Evolutionary conservation across 2,888 invertebrate genomes (phyloP).

Genomic region (Cylindroiulus punctatus): DNA sequence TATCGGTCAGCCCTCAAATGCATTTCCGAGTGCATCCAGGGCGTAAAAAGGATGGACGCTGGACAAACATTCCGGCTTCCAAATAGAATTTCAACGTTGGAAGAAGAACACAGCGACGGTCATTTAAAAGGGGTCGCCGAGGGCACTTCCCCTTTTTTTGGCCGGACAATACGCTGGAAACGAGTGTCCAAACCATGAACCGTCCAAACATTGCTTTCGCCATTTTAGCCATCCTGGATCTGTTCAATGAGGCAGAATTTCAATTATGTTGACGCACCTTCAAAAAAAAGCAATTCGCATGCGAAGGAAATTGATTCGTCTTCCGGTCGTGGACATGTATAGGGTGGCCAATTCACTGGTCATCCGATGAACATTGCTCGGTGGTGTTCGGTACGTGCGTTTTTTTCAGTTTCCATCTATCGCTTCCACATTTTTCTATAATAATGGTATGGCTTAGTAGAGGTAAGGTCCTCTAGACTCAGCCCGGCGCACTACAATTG

Average conservation of each 20-base stretch:
- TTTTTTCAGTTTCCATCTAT: neutral
- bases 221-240: constrained; percentile 20
- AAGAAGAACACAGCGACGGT: neutral
- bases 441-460: too few species aligned
- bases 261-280: constrained; percentile 45
- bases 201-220: constrained; percentile 45
- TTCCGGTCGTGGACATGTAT: neutral
- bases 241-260: constrained; percentile 50
- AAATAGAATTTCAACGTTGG: neutral
- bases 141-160: constrained; percentile 4
- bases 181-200: too few species aligned
- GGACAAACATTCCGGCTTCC: neutral
- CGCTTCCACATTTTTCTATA: neutral
- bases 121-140: constrained; percentile 21
- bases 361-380: neutral
- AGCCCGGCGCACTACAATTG: too few species aligned
- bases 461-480: too few species aligned
- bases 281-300: constrained; percentile 28
- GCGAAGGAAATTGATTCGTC: constrained; percentile 38
- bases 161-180: constrained; percentile 7
- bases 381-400: neutral
- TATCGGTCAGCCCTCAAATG: constrained; percentile 23
- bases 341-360: neutral
- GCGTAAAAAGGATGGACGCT: constrained; percentile 3
- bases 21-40: neutral